Evolutionary conservation across 2,113 vertebrate genomes (phyloP).

Genomic region (Heterotis niloticus): DNA sequence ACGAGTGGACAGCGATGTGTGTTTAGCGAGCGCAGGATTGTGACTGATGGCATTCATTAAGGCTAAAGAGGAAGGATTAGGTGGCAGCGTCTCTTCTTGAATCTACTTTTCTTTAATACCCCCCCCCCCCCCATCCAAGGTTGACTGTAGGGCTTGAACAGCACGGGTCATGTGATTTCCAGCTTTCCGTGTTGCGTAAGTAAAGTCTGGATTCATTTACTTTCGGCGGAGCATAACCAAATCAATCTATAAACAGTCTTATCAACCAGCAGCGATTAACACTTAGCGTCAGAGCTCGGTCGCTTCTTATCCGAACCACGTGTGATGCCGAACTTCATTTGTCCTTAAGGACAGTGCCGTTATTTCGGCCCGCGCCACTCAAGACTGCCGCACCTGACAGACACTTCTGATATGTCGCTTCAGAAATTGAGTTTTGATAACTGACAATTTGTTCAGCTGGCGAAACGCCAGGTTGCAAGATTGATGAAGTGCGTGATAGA

Average conservation of each 20-base stretch:
- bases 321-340: conserved; percentile 54
- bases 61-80: conserved; percentile 53
- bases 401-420: conserved; percentile 66
- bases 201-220: conserved; percentile 61
- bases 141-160: conserved; percentile 48
- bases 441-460: conserved; percentile 72
- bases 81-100: conserved; percentile 51
- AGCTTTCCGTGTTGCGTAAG: conserved; percentile 53
- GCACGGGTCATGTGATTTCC: neutral
- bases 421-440: conserved; percentile 75
- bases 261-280: conserved; percentile 61
- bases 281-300: conserved; percentile 52
- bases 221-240: conserved; percentile 63
- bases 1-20: conserved; percentile 31
- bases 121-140: conserved; percentile 49
- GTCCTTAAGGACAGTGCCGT: conserved; percentile 41
- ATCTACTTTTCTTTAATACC: conserved; percentile 54
- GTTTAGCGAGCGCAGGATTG: conserved; percentile 53
- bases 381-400: conserved; percentile 36
- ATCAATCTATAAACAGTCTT: conserved; percentile 69
- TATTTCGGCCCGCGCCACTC: neutral
- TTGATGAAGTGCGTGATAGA: conserved; percentile 72
- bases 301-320: conserved; percentile 25
- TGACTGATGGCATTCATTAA: conserved; percentile 63
- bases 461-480: conserved; percentile 70